Base-by-base conservation (phyloP, 2,888 invertebrate species). In the Thecocarcelia acutangulata region DNA sequence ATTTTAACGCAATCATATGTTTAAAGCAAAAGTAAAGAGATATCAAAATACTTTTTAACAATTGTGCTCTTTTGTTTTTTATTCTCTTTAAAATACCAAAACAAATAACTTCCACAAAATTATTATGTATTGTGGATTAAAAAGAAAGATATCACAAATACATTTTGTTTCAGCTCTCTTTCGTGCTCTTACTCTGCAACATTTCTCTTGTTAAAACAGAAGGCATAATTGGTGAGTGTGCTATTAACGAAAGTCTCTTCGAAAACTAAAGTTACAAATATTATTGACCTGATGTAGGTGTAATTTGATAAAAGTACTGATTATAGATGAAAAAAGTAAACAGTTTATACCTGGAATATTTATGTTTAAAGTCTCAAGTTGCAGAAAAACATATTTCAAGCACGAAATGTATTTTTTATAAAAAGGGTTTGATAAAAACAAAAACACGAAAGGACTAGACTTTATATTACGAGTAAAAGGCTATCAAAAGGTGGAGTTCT, bases 161-260 rank as follows among this genome's bases (percentile, higher is more conserved):
- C 1, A 33, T 33, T 28, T 28, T 28, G 3, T 28, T 6, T 1
- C 5, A 33, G 1, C 6, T 33, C 4, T 33, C 8, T 33, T 33
- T 33, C 9, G 4, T 33, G 33, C 33, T 33, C 33, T 33, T 33
- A n/a, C 33, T 33, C n/a, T 33, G 19, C 13, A n/a, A n/a, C 15
- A 48, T 12, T 24, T 24, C 44, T 46, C 52, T 19, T 42, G 19
- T 33, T 33, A 15, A 9, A 33, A 33, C 24, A 3, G 11, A 17
- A 33, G 4, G 15, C 15, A 19, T 21, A 12, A 13, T 52, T 24
- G 12, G 44, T 15, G 19, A 0, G n/a, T 88, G 84, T 87, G 87
- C 87, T 85, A 87, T 87, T 88, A 87, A 89, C 87, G 85, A 86
- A 86, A 83, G 85, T 85, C 86, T 86, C 19, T 86, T 87, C n/a